Evolutionary conservation across 2,113 vertebrate genomes (phyloP).

Genomic region (Paralichthys olivaceus): DNA sequence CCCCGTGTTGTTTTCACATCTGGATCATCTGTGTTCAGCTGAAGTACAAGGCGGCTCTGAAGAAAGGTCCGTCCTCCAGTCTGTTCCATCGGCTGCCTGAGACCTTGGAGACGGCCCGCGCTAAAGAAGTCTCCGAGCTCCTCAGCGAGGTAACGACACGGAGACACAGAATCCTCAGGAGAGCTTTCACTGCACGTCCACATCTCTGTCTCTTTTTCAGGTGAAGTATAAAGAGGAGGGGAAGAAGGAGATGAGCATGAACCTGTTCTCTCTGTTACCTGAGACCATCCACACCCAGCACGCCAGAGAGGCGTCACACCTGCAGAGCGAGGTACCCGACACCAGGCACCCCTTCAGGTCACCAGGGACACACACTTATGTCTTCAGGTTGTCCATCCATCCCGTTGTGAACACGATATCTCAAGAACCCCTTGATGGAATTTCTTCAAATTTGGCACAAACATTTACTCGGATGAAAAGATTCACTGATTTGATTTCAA

Average conservation of each 20-base stretch:
- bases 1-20: not conserved
- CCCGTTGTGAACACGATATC: too few species aligned
- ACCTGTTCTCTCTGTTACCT: constrained; percentile 87
- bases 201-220: not conserved
- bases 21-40: constrained; percentile 69
- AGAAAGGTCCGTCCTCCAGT: constrained; percentile 81
- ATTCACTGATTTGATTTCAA: too few species aligned
- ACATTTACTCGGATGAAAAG: too few species aligned
- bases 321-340: constrained; percentile 66
- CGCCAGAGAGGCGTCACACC: constrained; percentile 76
- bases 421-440: too few species aligned
- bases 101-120: constrained; percentile 89
- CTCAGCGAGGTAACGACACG: constrained; percentile 59
- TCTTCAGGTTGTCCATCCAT: too few species aligned
- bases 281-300: constrained; percentile 90
- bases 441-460: too few species aligned
- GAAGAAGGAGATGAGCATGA: constrained; percentile 83
- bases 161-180: not conserved
- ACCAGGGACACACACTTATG: not conserved
- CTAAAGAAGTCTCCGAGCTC: constrained; percentile 79
- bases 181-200: not conserved
- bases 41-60: constrained; percentile 86
- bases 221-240: constrained; percentile 69
- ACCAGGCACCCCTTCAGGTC: not conserved
- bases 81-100: constrained; percentile 90